phyloP scores from a whole-genome alignment of 2,113 vertebrate genomes.

The Prunella fulvescens region DNA sequence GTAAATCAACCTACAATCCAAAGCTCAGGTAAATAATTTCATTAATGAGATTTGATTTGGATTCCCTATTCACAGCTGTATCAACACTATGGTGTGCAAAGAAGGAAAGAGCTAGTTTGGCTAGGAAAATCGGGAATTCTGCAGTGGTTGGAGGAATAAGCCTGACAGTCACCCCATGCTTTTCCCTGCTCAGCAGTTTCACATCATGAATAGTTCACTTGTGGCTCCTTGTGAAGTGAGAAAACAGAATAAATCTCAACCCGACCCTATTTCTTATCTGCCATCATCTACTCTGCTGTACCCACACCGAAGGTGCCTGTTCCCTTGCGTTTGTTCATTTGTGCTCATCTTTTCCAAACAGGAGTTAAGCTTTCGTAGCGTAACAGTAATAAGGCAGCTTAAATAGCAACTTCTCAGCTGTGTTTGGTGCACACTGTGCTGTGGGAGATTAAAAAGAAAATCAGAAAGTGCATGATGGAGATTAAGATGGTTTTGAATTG shows the following conservation, averaged over 20 bases:
- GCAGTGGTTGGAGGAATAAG: neutral
- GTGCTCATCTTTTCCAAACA: neutral
- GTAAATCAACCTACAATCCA: neutral
- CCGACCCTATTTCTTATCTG: neutral
- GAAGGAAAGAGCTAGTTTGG: neutral
- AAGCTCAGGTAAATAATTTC: neutral
- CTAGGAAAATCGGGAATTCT: neutral
- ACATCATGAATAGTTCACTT: neutral
- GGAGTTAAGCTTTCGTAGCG: neutral
- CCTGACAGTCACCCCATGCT: neutral
- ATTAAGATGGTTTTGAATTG: constrained; percentile 41
- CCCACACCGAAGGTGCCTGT: fast-evolving
- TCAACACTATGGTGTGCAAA: neutral
- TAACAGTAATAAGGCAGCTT: constrained; percentile 15
- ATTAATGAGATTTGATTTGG: neutral
- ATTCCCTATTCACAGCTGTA: neutral
- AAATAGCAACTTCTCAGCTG: constrained; percentile 15
- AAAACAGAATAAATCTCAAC: neutral
- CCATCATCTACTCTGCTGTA: neutral
- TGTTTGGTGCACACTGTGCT: neutral
- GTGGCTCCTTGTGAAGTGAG: neutral
- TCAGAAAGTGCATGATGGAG: neutral
- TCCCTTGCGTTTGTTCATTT: neutral
- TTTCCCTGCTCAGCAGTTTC: neutral
- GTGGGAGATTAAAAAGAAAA: constrained; percentile 27